These are phyloP conservation scores for Callospermophilus lateralis DNA, from an alignment of 2,113 vertebrate genomes.

Conservation along the genomic window DNA sequence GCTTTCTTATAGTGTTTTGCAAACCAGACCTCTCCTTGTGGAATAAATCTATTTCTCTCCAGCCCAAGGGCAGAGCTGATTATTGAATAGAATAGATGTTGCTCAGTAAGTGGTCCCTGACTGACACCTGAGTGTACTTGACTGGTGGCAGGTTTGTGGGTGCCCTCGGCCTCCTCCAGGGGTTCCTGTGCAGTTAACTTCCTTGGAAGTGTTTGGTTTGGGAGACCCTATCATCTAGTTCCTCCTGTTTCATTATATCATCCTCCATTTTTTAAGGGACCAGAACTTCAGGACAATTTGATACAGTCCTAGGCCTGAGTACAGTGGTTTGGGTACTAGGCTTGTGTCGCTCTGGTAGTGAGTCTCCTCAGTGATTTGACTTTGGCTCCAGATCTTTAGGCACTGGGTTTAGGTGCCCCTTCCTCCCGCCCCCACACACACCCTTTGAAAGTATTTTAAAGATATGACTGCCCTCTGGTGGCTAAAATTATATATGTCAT, in stretches of 20 bases:
- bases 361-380: not conserved
- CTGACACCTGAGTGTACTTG: not conserved
- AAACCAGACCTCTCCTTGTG: not conserved
- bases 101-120: not conserved
- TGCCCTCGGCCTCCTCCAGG: not conserved
- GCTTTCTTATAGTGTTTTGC: not conserved
- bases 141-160: not conserved
- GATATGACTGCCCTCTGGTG: slow-evolving; percentile 77
- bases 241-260: not conserved
- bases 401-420: not conserved
- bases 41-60: not conserved
- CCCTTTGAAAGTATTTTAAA: slow-evolving; percentile 35
- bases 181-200: not conserved
- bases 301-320: not conserved
- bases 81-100: not conserved
- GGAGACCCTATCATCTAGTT: slow-evolving; percentile 8
- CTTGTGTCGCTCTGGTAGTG: not conserved
- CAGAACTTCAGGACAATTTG: not conserved
- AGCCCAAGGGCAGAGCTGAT: not conserved
- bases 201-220: not conserved
- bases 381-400: not conserved
- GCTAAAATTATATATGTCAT: slow-evolving; percentile 29
- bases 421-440: rapidly evolving
- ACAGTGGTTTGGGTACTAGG: not conserved
- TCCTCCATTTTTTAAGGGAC: not conserved